Evolutionary conservation across 1,140 invertebrate genomes (phyloP), one percentile per base, ranked within the genome.

Genomic region (Hyles vespertilio): DNA sequence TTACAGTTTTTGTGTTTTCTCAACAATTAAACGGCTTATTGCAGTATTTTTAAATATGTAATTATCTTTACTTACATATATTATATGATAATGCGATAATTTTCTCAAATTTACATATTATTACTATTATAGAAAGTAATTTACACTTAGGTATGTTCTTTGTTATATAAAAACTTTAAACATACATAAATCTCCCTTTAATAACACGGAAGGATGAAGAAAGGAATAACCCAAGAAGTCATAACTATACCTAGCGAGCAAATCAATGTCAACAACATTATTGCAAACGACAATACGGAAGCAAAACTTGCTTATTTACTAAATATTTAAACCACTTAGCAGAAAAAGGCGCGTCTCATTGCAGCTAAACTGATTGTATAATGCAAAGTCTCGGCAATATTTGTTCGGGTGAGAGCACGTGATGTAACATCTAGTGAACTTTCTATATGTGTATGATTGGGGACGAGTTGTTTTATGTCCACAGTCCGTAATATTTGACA

Each of bases 331-430:
- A 34, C 50, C 34, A 34, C 34, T 51, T 51, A 51, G 6, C 50
- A 33, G 22, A 34, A 34, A 40, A 51, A 51, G 50, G 50, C 50
- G 22, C 10, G 32, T 34, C 50, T 22, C 5, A 34, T n/a, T 34
- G 33, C 50, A 10, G 56, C 49, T 12, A 58, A 58, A 51, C 44
- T 51, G 56, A 58, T 58, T 58, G 56, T 58, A 58, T 58, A 58
- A 58, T 58, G 50, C 22, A 48, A 44, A 52, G 3, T 51, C 22
- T 58, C 56, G 40, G 56, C 51, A 58, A 58, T 58, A 51, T 58
- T 57, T 51, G 32, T 43, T 54, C 52, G 52, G 22, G 52, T 54
- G 40, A 54, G 52, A 54, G 34, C 36, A 44, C 22, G 36, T 54
- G n/a, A 54, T 45, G 52, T 54, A 54, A 54, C 10, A 10, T 46